phyloP scores from a whole-genome alignment of 2,797 vertebrate species.

The Hozukius guyotensis region DNA sequence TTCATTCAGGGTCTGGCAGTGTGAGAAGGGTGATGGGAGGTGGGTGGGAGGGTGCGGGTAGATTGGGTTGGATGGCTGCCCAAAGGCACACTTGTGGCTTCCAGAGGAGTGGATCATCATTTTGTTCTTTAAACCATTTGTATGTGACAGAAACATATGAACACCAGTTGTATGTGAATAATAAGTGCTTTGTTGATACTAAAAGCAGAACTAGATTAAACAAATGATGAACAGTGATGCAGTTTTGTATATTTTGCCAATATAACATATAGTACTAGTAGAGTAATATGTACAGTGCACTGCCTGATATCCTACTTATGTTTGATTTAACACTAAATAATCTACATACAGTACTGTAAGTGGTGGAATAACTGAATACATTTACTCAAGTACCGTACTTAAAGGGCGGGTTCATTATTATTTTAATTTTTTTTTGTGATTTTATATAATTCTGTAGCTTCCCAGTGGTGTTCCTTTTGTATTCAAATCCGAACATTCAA shows the following conservation, averaged over 20 bases:
- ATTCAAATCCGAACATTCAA: no score
- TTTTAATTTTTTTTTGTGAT: background rate
- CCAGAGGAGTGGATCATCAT: background rate
- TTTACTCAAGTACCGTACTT: background rate
- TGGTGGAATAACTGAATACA: background rate
- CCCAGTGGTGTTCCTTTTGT: no score
- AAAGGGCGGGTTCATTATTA: no score
- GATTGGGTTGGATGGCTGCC: conserved; percentile 42
- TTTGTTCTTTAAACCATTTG: conserved; percentile 7
- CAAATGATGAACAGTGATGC: background rate
- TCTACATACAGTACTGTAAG: background rate
- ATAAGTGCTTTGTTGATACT: background rate
- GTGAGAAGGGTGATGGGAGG: conserved; percentile 1
- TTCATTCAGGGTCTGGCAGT: conserved; percentile 50
- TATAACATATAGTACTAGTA: background rate
- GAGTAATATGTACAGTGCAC: background rate
- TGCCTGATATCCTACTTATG: background rate
- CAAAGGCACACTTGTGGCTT: conserved; percentile 24
- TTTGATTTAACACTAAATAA: conserved; percentile 12
- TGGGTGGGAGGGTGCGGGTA: background rate
- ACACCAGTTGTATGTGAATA: background rate
- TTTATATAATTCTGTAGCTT: background rate
- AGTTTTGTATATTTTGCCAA: background rate
- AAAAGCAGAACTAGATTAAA: background rate
- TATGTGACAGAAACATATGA: background rate